Conservation (phyloP, 2,888 invertebrate species). For the Chelonus formosanus region DNA sequence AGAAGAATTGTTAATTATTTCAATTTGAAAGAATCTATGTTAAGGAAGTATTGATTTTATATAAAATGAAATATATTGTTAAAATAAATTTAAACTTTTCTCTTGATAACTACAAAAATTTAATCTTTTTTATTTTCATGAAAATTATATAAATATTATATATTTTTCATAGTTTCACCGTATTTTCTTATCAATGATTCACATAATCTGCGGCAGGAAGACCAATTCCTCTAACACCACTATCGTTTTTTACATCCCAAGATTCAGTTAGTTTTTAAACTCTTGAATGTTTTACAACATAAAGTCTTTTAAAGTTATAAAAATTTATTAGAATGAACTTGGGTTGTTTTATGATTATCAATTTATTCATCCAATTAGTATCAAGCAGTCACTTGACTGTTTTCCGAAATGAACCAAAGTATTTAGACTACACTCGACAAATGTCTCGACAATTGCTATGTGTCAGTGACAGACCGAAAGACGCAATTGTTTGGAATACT, state of each 20-base stretch:
- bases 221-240: not conserved
- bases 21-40: too few species aligned
- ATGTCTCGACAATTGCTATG: not conserved
- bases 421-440: not conserved
- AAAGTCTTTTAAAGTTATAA: not conserved
- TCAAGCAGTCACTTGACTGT: too few species aligned
- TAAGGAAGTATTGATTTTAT: too few species aligned
- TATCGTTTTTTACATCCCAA: not conserved
- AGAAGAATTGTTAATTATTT: too few species aligned
- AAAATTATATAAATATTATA: not conserved
- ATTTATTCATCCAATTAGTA: too few species aligned
- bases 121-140: too few species aligned
- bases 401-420: not conserved
- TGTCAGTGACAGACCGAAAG: not conserved
- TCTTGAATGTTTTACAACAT: too few species aligned
- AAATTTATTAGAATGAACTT: too few species aligned
- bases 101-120: too few species aligned
- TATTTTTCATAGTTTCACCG: not conserved
- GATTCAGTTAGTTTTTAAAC: not conserved
- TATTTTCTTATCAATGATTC: slow-evolving; percentile 12
- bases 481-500: slow-evolving; percentile 4
- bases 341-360: too few species aligned
- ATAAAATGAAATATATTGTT: too few species aligned
- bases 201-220: slow-evolving; percentile 10
- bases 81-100: too few species aligned